These are phyloP conservation scores for Sebastes aleutianus DNA, from an alignment of 2,797 vertebrate species.

Conservation along the genomic window DNA sequence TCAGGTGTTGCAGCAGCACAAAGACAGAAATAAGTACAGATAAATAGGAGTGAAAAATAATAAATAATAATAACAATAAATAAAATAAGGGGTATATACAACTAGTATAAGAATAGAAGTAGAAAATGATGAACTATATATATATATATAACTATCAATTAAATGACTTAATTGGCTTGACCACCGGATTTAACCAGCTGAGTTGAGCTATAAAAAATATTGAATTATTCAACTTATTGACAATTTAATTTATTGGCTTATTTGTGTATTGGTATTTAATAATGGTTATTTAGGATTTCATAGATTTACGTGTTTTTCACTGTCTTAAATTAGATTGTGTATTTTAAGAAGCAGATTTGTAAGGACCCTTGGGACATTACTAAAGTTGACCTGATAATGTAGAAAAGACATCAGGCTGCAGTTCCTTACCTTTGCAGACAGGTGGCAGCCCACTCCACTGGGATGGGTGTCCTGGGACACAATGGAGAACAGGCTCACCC, in stretches of 20 bases:
- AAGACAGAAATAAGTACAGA: too few species aligned
- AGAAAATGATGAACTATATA: too few species aligned
- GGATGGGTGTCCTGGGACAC: conserved; percentile 90
- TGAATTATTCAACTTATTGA: background rate
- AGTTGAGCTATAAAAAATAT: background rate
- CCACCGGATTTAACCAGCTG: background rate
- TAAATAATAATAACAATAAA: too few species aligned
- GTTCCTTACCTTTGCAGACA: conserved; percentile 87
- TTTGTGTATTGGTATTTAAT: background rate
- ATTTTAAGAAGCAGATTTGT: background rate
- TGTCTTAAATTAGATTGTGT: background rate
- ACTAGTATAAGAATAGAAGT: too few species aligned
- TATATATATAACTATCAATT: too few species aligned
- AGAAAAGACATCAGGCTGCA: background rate
- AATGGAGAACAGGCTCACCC: conserved; percentile 89
- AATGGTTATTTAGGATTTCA: background rate
- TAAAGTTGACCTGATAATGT: background rate
- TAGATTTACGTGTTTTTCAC: background rate
- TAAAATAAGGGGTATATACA: too few species aligned
- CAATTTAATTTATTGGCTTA: background rate
- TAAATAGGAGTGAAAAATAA: too few species aligned
- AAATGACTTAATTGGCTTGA: too few species aligned
- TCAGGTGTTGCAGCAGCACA: too few species aligned
- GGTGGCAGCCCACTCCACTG: conserved; percentile 92
- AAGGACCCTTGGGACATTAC: background rate